phyloP scores from a whole-genome alignment of 1,140 invertebrate species.

The Drosophila persimilis region DNA sequence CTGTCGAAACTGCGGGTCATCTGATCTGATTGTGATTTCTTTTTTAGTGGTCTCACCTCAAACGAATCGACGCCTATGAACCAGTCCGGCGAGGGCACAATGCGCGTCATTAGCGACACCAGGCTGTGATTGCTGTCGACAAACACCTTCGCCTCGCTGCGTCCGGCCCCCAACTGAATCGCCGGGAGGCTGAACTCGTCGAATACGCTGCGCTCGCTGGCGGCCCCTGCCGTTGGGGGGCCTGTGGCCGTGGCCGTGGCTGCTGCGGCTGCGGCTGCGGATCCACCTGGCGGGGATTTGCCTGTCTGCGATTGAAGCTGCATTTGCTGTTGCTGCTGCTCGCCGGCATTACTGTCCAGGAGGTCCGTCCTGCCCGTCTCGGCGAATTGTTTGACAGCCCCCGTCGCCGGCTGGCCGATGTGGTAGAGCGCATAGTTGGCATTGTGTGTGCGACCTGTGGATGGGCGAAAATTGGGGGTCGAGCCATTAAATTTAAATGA shows the following conservation, averaged over 20 bases:
- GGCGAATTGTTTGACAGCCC: constrained; percentile 91
- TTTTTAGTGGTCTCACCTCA: constrained; percentile 82
- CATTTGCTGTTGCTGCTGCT: constrained; percentile 75
- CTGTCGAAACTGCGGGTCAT: background rate
- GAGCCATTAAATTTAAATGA: constrained; percentile 69
- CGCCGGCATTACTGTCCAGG: constrained; percentile 86
- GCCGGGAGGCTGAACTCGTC: constrained; percentile 93
- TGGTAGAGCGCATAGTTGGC: constrained; percentile 91
- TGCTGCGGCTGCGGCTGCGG: constrained; percentile 10
- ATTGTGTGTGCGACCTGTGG: constrained; percentile 92
- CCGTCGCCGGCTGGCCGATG: constrained; percentile 88
- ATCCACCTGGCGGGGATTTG: constrained; percentile 33
- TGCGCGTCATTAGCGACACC: constrained; percentile 93
- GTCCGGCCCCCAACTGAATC: constrained; percentile 89
- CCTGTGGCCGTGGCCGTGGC: background rate
- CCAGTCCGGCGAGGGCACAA: constrained; percentile 98
- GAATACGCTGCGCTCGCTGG: constrained; percentile 85
- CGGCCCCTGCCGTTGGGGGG: background rate
- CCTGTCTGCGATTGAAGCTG: constrained; percentile 40
- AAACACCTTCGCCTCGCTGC: constrained; percentile 92
- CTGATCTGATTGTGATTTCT: constrained; percentile 4
- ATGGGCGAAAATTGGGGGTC: constrained; percentile 64
- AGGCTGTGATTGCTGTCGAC: constrained; percentile 95
- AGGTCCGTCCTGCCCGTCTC: constrained; percentile 90
- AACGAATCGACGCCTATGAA: constrained; percentile 97